Evolutionary conservation across 1,140 invertebrate species (phyloP).

Genomic region (Lordiphosa stackelbergi): DNA sequence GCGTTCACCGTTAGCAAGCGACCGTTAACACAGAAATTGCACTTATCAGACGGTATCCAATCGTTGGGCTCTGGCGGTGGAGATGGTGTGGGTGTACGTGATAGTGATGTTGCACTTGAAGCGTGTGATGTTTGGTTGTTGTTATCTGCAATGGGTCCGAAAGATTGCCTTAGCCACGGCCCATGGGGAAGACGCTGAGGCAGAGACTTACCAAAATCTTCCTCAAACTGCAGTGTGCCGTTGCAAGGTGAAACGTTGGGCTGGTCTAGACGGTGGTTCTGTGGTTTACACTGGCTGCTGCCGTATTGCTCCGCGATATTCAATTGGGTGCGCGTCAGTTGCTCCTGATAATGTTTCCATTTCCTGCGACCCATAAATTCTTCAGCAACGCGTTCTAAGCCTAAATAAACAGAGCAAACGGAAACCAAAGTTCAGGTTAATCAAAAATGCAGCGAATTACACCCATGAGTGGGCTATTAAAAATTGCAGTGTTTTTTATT

Average conservation of each 20-base stretch:
- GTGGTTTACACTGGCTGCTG: constrained; percentile 41
- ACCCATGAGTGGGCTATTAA: no score
- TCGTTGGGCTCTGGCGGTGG: constrained; percentile 81
- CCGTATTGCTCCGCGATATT: constrained; percentile 59
- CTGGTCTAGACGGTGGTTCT: constrained; percentile 60
- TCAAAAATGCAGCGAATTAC: constrained; percentile 1
- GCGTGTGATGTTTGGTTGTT: constrained; percentile 66
- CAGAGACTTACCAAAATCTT: constrained; percentile 47
- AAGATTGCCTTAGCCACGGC: no score
- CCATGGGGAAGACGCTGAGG: no score
- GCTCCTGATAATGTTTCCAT: constrained; percentile 94
- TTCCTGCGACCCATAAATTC: constrained; percentile 96
- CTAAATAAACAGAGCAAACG: constrained; percentile 78
- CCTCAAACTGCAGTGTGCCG: constrained; percentile 37
- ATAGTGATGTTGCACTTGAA: constrained; percentile 56
- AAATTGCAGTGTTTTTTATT: constrained; percentile 1
- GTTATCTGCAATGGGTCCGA: constrained; percentile 26
- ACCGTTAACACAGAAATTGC: constrained; percentile 91
- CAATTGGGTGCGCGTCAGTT: constrained; percentile 78
- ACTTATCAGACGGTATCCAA: constrained; percentile 91
- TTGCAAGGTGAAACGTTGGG: constrained; percentile 35
- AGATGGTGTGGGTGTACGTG: constrained; percentile 65
- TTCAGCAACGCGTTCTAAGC: constrained; percentile 96
- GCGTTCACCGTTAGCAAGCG: constrained; percentile 80
- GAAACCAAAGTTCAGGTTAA: constrained; percentile 1